These are phyloP conservation scores for Shinisaurus crocodilurus DNA, from an alignment of 2,113 vertebrate species.

Conservation along the genomic window DNA sequence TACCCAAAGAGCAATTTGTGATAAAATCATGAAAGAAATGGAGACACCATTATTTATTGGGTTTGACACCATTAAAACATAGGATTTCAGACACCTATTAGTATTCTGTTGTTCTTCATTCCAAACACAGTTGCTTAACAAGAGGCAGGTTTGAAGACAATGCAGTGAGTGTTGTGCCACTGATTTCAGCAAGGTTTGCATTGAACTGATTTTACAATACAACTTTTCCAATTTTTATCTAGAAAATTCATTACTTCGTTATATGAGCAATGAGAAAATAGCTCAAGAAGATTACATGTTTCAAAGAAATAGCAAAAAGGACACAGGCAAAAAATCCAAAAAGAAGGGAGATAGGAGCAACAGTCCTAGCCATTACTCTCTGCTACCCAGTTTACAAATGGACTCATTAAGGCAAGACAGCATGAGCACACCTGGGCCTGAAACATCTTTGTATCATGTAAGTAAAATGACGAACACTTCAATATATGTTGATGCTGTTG, in stretches of 20 bases:
- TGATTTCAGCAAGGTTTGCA: slow-evolving; percentile 14
- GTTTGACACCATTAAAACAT: neutral
- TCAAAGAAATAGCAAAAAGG: slow-evolving; percentile 90
- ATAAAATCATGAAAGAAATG: neutral
- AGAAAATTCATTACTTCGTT: slow-evolving; percentile 94
- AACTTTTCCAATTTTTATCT: slow-evolving; percentile 68
- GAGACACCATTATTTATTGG: neutral
- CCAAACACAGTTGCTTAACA: neutral
- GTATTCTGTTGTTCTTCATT: neutral
- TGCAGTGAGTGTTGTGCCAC: neutral
- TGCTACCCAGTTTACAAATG: slow-evolving; percentile 92
- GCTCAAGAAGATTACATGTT: slow-evolving; percentile 93
- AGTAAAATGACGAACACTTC: slow-evolving; percentile 66
- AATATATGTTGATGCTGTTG: neutral
- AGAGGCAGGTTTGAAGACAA: neutral
- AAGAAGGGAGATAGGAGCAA: slow-evolving; percentile 95
- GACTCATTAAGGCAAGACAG: slow-evolving; percentile 91
- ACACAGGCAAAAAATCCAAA: slow-evolving; percentile 93
- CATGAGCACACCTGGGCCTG: slow-evolving; percentile 90
- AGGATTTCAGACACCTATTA: neutral
- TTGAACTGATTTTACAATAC: slow-evolving; percentile 50
- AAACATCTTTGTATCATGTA: slow-evolving; percentile 92
- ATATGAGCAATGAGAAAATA: slow-evolving; percentile 92
- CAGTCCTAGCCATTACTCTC: slow-evolving; percentile 93
- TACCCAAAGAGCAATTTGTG: neutral